Percentiles rank a stretch among this genome's conserved stretches.
Conservation (phyloP, 2,888 invertebrate genomes). For the Patella depressa region DNA sequence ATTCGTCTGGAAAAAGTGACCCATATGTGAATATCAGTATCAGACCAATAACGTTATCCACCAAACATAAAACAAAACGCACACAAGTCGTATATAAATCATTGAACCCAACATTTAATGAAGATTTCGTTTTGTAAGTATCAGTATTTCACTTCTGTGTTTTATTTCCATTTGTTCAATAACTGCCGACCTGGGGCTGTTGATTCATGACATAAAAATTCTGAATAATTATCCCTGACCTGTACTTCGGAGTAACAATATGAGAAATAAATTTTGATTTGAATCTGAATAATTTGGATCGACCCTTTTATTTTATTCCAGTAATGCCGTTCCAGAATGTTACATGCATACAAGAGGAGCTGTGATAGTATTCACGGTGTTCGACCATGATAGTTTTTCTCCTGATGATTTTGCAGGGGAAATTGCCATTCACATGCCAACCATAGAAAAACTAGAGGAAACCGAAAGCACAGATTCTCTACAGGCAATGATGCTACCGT, state of each 20-base stretch:
- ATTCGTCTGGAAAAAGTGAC: slow-evolving; percentile 57
- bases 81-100: slow-evolving; percentile 56
- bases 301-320: slow-evolving; percentile 37
- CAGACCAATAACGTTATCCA: slow-evolving; percentile 55
- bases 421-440: slow-evolving; percentile 51
- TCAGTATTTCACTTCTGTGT: too few relatives aligned
- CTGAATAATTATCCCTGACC: too few relatives aligned
- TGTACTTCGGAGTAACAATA: too few relatives aligned
- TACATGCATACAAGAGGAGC: slow-evolving; percentile 49
- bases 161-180: too few relatives aligned
- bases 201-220: too few relatives aligned
- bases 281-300: too few relatives aligned
- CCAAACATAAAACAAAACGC: slow-evolving; percentile 40
- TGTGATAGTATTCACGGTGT: slow-evolving; percentile 53
- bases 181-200: too few relatives aligned
- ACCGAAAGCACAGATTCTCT: slow-evolving; percentile 52
- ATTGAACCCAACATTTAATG: slow-evolving; percentile 61
- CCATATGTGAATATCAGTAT: slow-evolving; percentile 60
- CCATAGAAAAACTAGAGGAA: slow-evolving; percentile 45
- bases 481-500: slow-evolving; percentile 59
- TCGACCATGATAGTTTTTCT: slow-evolving; percentile 58
- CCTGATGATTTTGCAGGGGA: slow-evolving; percentile 66
- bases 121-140: slow-evolving; percentile 65
- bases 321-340: slow-evolving; percentile 55
- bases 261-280: too few relatives aligned